Evolutionary conservation across 2,113 vertebrate genomes (phyloP).

Genomic region (Trachemys scripta): DNA sequence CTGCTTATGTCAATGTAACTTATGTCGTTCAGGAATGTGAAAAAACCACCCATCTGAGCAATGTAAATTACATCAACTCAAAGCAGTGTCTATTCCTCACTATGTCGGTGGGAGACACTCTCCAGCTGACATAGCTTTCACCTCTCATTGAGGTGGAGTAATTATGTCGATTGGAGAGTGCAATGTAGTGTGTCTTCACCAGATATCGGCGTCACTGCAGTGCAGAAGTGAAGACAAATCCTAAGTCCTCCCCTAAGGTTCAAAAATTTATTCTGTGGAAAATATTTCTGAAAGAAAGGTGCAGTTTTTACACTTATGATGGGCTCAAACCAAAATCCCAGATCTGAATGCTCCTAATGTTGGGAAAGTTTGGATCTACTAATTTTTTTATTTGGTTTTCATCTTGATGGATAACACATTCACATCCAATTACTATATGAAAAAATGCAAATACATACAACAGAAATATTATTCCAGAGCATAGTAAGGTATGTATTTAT

Average conservation of each 20-base stretch:
- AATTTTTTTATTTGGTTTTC: background rate
- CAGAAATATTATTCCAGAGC: background rate
- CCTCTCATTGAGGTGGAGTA: too few species aligned
- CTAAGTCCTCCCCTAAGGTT: background rate
- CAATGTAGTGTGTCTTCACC: too few species aligned
- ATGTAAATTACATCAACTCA: too few species aligned
- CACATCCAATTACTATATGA: background rate
- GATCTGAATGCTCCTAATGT: background rate
- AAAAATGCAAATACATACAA: background rate
- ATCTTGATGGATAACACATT: background rate
- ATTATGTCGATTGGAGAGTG: too few species aligned
- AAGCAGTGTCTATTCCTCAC: too few species aligned
- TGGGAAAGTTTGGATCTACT: background rate
- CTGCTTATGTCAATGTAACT: too few species aligned
- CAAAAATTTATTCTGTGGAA: background rate
- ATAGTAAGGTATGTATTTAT: background rate
- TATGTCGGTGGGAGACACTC: too few species aligned
- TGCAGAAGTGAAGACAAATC: too few species aligned
- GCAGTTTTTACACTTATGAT: background rate
- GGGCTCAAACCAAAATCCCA: background rate
- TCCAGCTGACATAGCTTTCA: too few species aligned
- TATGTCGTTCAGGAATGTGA: too few species aligned
- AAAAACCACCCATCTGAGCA: too few species aligned
- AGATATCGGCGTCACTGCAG: too few species aligned
- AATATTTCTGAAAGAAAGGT: background rate